A percentile compares a stretch with the other conserved stretches of the same genome.
Evolutionary conservation across 2,113 vertebrate species (phyloP).

Genomic region (Cephalophus harveyi): DNA sequence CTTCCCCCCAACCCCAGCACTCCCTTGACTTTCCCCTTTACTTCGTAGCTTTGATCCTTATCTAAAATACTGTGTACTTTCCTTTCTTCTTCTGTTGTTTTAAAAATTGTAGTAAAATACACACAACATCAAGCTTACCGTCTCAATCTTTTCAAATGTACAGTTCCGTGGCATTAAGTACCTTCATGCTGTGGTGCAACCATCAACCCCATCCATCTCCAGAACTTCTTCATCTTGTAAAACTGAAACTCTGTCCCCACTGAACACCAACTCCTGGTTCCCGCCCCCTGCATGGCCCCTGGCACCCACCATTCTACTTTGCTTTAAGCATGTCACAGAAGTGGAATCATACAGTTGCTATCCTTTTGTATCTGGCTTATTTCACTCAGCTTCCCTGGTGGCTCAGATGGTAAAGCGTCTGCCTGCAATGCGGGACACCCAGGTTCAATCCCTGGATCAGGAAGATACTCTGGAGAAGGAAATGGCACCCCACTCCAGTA

Average conservation of each 20-base stretch:
- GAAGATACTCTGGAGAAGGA: not conserved
- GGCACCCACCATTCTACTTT: not conserved
- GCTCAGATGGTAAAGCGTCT: not conserved
- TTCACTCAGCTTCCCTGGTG: not conserved
- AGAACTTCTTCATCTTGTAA: not conserved
- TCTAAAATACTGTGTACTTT: rapidly evolving
- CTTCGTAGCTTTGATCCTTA: not conserved
- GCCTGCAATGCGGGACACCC: not conserved
- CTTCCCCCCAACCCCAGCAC: not conserved
- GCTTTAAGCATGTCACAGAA: rapidly evolving
- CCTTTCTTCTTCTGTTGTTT: not conserved
- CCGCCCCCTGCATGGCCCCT: rapidly evolving
- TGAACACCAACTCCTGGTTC: not conserved
- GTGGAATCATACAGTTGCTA: rapidly evolving
- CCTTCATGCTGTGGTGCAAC: rapidly evolving
- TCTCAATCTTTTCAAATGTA: not conserved
- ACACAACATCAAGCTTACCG: not conserved
- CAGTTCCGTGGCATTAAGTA: rapidly evolving
- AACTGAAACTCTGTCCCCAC: not conserved
- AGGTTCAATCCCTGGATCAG: not conserved
- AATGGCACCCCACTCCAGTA: not conserved
- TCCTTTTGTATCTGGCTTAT: not conserved
- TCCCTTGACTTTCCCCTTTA: too few relatives aligned
- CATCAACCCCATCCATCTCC: not conserved
- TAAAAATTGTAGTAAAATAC: not conserved